These are phyloP conservation scores for Boloria euphrosyne DNA, from an alignment of 2,888 invertebrate species.

Conservation along the genomic window DNA sequence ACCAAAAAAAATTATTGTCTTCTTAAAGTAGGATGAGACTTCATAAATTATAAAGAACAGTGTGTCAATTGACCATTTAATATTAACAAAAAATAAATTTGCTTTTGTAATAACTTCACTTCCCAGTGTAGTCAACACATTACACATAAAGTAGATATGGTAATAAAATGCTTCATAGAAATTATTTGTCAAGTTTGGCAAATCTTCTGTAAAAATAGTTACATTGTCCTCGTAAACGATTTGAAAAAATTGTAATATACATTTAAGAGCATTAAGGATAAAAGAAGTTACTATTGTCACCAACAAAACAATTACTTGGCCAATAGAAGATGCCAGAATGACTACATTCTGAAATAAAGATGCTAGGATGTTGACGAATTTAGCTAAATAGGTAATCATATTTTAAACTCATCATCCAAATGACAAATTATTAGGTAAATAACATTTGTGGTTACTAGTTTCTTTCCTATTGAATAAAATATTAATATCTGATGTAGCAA, in stretches of 20 bases:
- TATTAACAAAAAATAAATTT: slow-evolving; percentile 43
- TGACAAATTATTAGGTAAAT: too few relatives aligned
- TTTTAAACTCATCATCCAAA: slow-evolving; percentile 40
- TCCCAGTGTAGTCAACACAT: slow-evolving; percentile 47
- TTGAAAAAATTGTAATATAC: slow-evolving; percentile 59
- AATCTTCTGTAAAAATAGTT: slow-evolving; percentile 64
- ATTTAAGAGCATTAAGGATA: slow-evolving; percentile 48
- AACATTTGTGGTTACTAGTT: too few relatives aligned
- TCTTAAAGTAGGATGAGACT: slow-evolving; percentile 57
- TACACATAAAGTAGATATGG: slow-evolving; percentile 45
- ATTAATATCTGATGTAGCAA: too few relatives aligned
- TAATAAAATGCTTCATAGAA: slow-evolving; percentile 36
- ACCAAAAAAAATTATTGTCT: slow-evolving; percentile 60
- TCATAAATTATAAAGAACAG: slow-evolving; percentile 54
- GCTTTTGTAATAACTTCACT: slow-evolving; percentile 48
- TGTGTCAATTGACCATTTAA: slow-evolving; percentile 50
- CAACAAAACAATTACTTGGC: slow-evolving; percentile 63
- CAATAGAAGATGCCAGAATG: slow-evolving; percentile 60
- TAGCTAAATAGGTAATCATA: slow-evolving; percentile 69
- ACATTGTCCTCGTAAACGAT: slow-evolving; percentile 75
- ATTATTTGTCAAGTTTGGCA: slow-evolving; percentile 51
- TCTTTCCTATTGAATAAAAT: too few relatives aligned
- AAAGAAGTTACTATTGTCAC: slow-evolving; percentile 51
- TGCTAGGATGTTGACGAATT: slow-evolving; percentile 60
- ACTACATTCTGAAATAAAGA: slow-evolving; percentile 57